These are phyloP conservation scores for Drosophila tani DNA, from an alignment of 1,140 invertebrate genomes.

Conservation along the genomic window DNA sequence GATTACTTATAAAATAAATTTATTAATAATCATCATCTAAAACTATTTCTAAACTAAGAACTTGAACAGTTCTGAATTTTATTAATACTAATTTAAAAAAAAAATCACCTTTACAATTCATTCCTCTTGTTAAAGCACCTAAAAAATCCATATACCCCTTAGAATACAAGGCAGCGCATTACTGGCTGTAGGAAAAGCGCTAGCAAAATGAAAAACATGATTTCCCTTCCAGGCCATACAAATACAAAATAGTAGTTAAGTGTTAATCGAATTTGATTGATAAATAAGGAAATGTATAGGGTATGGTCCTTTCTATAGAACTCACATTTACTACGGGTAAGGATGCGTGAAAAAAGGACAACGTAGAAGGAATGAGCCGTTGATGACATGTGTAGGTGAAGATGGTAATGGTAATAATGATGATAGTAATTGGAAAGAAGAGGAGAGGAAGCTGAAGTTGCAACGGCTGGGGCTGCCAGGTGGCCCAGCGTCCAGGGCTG, in stretches of 20 bases:
- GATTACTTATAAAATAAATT: background rate
- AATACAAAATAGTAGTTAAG: background rate
- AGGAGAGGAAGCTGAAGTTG: constrained; percentile 8
- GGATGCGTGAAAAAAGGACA: background rate
- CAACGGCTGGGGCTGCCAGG: constrained; percentile 17
- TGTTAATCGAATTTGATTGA: background rate
- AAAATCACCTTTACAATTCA: no score
- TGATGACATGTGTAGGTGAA: background rate
- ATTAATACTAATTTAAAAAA: no score
- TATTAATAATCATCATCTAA: no score
- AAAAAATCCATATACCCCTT: background rate
- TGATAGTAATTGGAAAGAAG: constrained; percentile 1
- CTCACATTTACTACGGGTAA: background rate
- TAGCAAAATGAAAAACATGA: constrained; percentile 8
- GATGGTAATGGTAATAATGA: background rate
- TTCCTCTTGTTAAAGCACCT: no score
- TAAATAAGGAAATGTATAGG: background rate
- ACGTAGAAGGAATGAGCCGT: background rate
- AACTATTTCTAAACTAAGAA: no score
- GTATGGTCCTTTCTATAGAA: background rate
- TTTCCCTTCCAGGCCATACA: constrained; percentile 3
- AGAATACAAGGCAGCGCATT: background rate
- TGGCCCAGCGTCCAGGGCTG: constrained; percentile 31
- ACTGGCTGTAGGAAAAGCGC: constrained; percentile 4
- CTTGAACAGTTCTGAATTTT: no score